Evolutionary conservation across 2,888 invertebrate species (phyloP).

Genomic region (Euspilapteryx auroguttella): DNA sequence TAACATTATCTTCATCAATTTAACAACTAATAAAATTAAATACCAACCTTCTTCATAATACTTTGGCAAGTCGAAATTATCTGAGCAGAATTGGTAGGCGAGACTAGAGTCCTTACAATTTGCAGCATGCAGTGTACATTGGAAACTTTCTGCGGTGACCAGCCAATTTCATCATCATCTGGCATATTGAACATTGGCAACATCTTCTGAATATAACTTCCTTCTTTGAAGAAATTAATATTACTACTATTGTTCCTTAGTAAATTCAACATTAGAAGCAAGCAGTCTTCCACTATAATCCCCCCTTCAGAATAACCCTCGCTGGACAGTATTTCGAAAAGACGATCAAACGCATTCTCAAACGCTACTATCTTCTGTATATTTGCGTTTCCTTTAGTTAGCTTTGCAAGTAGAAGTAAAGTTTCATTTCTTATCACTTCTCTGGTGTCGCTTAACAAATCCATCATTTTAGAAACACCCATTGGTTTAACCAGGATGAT

Average conservation of each 20-base stretch:
- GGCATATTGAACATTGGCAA: constrained; percentile 85
- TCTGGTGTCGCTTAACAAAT: constrained; percentile 88
- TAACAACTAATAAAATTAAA: constrained; percentile 63
- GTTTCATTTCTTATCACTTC: constrained; percentile 97
- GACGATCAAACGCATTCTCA: constrained; percentile 95
- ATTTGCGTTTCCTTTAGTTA: constrained; percentile 93
- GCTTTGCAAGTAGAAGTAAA: constrained; percentile 83
- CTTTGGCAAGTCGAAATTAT: constrained; percentile 83
- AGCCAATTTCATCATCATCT: constrained; percentile 70
- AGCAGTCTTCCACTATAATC: constrained; percentile 97
- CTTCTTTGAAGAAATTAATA: constrained; percentile 98
- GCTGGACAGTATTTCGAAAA: constrained; percentile 89
- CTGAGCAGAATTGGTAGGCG: constrained; percentile 90
- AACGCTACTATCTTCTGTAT: constrained; percentile 99
- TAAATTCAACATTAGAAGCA: constrained; percentile 89
- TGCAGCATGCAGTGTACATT: constrained; percentile 93
- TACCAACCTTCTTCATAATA: constrained; percentile 81
- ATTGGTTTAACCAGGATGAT: constrained; percentile 88
- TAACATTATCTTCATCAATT: too few species aligned
- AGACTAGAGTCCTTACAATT: constrained; percentile 87
- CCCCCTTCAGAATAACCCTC: constrained; percentile 95
- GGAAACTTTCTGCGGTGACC: constrained; percentile 93
- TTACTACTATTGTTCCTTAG: constrained; percentile 95
- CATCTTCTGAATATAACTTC: constrained; percentile 90
- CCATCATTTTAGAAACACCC: constrained; percentile 98